Conservation (phyloP, 2,113 vertebrate genomes). For the Ranitomeya imitator region DNA sequence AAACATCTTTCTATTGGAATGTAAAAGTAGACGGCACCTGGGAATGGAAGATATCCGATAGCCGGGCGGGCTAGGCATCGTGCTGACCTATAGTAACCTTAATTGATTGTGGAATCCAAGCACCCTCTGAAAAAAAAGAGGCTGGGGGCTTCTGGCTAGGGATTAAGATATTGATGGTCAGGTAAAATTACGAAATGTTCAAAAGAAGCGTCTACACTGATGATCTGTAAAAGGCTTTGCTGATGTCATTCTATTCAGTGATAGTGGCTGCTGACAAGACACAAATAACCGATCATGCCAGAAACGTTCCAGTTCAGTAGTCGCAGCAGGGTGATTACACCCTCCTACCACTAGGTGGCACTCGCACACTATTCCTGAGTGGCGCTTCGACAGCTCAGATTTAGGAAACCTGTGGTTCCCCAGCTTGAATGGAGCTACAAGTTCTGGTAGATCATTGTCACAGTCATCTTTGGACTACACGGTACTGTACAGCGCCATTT, state of each 20-base stretch:
- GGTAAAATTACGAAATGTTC: slow-evolving; percentile 34
- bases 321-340: neutral
- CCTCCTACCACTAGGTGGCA: slow-evolving; percentile 28
- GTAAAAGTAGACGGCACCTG: slow-evolving; percentile 43
- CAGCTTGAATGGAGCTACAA: neutral
- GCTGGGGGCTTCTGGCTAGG: slow-evolving; percentile 39
- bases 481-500: neutral
- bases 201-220: neutral
- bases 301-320: slow-evolving; percentile 15
- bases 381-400: neutral
- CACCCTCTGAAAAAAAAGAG: neutral
- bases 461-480: neutral
- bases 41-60: slow-evolving; percentile 29
- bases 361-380: neutral
- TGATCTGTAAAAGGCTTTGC: slow-evolving; percentile 13
- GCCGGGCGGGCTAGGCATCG: neutral
- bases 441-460: neutral
- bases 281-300: slow-evolving; percentile 31
- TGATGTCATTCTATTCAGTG: slow-evolving; percentile 34
- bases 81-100: slow-evolving; percentile 40
- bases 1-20: slow-evolving; percentile 25
- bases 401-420: neutral
- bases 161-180: slow-evolving; percentile 37
- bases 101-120: slow-evolving; percentile 3
- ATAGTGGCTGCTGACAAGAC: slow-evolving; percentile 29